Percentiles rank a stretch among this genome's conserved stretches.
Evolutionary conservation across 2,888 invertebrate genomes (phyloP).

Genomic region (Ecdyonurus torrentis): DNA sequence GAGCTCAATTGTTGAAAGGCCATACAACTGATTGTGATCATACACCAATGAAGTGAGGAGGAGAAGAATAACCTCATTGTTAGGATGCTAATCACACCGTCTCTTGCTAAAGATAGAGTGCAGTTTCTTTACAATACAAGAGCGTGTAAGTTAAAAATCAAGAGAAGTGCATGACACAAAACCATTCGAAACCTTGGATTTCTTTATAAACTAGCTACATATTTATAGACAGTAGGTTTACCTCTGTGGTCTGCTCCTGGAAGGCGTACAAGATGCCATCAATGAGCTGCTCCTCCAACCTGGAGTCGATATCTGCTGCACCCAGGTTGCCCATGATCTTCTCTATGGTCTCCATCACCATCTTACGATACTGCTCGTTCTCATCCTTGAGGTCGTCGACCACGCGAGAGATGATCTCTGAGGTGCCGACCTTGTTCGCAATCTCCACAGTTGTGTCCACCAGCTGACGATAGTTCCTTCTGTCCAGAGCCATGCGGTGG

Average conservation of each 20-base stretch:
- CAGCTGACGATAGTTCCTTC: constrained; percentile 84
- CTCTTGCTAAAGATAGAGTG: too few species aligned
- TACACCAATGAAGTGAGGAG: too few species aligned
- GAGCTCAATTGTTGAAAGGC: too few species aligned
- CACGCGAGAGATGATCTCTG: constrained; percentile 95
- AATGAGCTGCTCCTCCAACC: constrained; percentile 96
- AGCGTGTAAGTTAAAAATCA: too few species aligned
- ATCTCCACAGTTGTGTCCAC: constrained; percentile 99
- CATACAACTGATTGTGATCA: too few species aligned
- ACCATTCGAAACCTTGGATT: too few species aligned
- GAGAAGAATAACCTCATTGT: neutral
- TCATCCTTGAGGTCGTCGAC: constrained; percentile 99
- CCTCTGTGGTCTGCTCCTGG: constrained; percentile 99
- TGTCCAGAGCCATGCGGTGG: constrained; percentile 96
- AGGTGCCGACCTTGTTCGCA: constrained; percentile 92
- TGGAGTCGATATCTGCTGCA: constrained; percentile 94
- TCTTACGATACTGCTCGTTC: constrained; percentile 98
- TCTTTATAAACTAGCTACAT: too few species aligned
- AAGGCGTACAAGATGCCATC: constrained; percentile 99
- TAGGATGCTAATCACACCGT: too few species aligned
- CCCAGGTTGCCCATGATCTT: constrained; percentile 96
- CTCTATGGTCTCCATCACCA: constrained; percentile 99
- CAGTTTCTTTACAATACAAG: neutral
- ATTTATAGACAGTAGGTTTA: too few species aligned
- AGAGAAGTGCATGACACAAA: too few species aligned